phyloP scores from a whole-genome alignment of 2,888 invertebrate genomes.

The Mesodorylaimus sp. region DNA sequence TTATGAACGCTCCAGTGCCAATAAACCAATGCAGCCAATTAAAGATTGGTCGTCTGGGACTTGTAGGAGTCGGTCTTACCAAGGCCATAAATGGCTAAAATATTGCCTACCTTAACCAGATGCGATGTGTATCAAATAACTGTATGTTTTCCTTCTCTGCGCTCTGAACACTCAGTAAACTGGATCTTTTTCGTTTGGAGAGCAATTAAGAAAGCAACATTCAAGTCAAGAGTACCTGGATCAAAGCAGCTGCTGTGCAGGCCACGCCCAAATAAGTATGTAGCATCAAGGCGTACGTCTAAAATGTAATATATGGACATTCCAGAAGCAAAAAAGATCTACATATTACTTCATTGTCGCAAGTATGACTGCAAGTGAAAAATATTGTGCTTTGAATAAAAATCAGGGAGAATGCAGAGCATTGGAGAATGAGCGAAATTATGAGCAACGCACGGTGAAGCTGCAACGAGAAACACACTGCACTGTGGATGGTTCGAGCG shows the following conservation, averaged over 20 bases:
- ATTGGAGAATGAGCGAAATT: neutral
- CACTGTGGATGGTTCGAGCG: no score
- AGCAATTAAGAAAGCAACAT: neutral
- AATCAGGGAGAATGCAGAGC: neutral
- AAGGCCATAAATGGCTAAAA: conserved; percentile 6
- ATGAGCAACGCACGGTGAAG: conserved; percentile 1
- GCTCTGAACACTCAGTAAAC: no score
- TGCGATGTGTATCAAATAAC: no score
- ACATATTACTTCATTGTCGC: no score
- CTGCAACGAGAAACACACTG: neutral
- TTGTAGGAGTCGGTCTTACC: neutral
- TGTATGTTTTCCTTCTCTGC: no score
- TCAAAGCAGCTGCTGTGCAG: conserved; percentile 5
- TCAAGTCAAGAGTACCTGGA: neutral
- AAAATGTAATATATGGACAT: no score
- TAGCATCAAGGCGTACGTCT: neutral
- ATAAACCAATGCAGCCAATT: conserved; percentile 8
- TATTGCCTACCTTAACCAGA: no score
- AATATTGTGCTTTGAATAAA: neutral
- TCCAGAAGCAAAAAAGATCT: no score
- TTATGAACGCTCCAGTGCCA: conserved; percentile 1
- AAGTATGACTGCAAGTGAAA: no score
- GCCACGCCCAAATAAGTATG: conserved; percentile 2
- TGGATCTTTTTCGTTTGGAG: no score
- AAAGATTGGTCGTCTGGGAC: conserved; percentile 1